Percentiles rank a stretch among this genome's conserved stretches.
phyloP scores from a whole-genome alignment of 1,140 invertebrate genomes.

The Samia ricini region DNA sequence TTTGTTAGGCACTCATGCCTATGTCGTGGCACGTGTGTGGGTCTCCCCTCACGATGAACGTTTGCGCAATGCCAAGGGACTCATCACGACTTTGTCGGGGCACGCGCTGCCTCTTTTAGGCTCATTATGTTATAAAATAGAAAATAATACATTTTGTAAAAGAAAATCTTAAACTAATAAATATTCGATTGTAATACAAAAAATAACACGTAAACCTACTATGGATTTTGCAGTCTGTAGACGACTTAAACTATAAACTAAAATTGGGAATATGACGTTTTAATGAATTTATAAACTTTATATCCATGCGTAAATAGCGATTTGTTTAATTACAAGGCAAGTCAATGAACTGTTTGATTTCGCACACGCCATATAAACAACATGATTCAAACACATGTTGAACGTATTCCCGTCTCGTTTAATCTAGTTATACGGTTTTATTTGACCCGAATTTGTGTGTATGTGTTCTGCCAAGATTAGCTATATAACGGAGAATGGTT shows the following conservation, averaged over 20 bases:
- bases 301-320: not conserved
- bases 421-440: conserved; percentile 27
- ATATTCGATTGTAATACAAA: not conserved
- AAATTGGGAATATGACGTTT: too few species aligned
- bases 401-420: conserved; percentile 25
- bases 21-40: conserved; percentile 58
- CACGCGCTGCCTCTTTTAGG: not conserved
- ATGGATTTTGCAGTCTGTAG: too few species aligned
- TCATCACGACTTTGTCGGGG: not conserved
- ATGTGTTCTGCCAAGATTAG: conserved; percentile 47
- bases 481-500: conserved; percentile 21
- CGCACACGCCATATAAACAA: not conserved
- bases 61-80: conserved; percentile 40
- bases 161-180: not conserved
- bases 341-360: not conserved
- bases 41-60: conserved; percentile 47
- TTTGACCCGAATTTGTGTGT: conserved; percentile 54
- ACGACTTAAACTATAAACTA: too few species aligned
- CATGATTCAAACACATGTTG: conserved; percentile 25
- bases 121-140: too few species aligned
- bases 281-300: not conserved
- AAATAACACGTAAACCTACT: not conserved
- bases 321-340: not conserved
- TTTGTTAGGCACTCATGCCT: conserved; percentile 44
- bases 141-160: not conserved